Base-by-base conservation (phyloP, 2,113 vertebrate species). In the zebrafish (Danio rerio) region DNA sequence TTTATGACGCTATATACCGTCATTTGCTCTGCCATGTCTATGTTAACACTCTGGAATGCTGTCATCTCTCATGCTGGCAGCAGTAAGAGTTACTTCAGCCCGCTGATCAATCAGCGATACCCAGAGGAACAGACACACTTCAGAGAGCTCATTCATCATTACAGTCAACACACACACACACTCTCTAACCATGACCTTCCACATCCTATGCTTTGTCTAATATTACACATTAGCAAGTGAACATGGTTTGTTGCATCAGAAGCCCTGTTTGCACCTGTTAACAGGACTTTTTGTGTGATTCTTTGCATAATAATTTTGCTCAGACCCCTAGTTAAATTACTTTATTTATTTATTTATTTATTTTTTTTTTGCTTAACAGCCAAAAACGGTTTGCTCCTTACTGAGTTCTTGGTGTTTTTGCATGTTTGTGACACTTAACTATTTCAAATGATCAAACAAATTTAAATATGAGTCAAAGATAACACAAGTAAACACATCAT, bases 71-170 rank as follows among this genome's bases (percentile, higher is more conserved):
- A 11, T 8, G 11, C n/a, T 59, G 55, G 20, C 3, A 70, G 58
- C 58, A 83, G 69, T 83, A 61, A 87, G 55, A 87, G 58, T 78
- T 78, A 71, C 42, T 80, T 82, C 42, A 84, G 58, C 31, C 15
- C 74, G 56, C n/a, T 15, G 42, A 78, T 86, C 82, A 63, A 76
- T 84, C 69, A 55, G 49, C 16, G 47, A 71, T n/a, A 45, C 15
- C 62, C n/a, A 63, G 15, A 31, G 70, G 40, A 47, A 61, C 21
- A 58, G 18, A 31, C 42, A 61, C 13, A 6, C 43, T 77, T 49
- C 73, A 69, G 21, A 9, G 11, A 58, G 43, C 15, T 12, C 15
- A 56, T 76, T 81, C 7, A 62, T 72, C 42, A 81, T 21, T 59
- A 49, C 0, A 52, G 45, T 58, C 72, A 58, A 43, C 31, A 13